Base-by-base conservation (phyloP, 2,113 vertebrate genomes). In the Tychaedon coryphoeus region DNA sequence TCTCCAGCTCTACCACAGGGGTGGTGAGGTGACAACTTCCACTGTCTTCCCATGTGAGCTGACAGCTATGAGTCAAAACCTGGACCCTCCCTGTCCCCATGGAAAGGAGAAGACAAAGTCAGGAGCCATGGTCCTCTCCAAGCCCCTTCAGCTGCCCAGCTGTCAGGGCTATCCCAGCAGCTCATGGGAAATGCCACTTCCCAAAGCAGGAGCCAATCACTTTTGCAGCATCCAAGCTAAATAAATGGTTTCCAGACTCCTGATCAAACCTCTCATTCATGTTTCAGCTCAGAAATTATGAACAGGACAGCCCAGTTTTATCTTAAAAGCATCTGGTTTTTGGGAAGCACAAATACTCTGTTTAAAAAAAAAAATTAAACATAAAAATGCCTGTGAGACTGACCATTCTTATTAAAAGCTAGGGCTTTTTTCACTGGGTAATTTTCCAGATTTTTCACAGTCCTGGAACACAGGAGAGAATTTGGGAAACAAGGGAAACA, bases 401-500 rank as follows among this genome's bases (percentile, higher is more conserved):
- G 67, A 81, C 57, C 64, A 74, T 95, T 96, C 81, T 93, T 97
- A 96, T 95, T 78, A 94, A 79, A 97, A 95, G 51, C 93, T 81
- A 73, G 34, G 3, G 53, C 26, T 81, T 93, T 93, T 85, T 88
- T 92, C 77, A 77, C 56, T 19, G 26, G 72, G 64, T 81, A 80
- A 38, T 88, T 94, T 86, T 77, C 91, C 76, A 92, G 88, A 45
- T 87, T 85, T 97, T 91, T 95, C 57, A 82, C 77, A 85, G 75
- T 60, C 91, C 91, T 81, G 75, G 75, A 97, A 86, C 74, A 71
- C 86, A 77, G 28, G 65, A 94, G 84, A 93, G 87, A 92, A 88
- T 96, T 95, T 95, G 82, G 91, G 95, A 90, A 96, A 95, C 91
- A 90, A 92, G 88, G 92, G 94, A 97, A 97, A 95, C 85, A 96